Evolutionary conservation across 2,888 invertebrate species (phyloP).

Genomic region (Dolichopus griseipennis): DNA sequence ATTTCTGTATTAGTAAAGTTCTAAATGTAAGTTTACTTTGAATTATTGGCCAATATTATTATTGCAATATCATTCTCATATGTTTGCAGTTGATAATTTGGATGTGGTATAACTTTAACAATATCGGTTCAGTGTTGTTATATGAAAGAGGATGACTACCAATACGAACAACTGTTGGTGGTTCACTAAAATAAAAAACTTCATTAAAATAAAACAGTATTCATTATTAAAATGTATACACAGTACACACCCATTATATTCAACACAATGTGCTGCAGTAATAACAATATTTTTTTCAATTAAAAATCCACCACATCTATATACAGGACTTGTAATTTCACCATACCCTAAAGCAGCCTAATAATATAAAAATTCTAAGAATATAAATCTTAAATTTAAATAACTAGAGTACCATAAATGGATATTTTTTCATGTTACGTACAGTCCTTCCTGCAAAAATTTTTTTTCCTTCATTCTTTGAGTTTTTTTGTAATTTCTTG

Average conservation of each 20-base stretch:
- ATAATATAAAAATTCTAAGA: too few relatives aligned
- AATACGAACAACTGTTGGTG: constrained; percentile 21
- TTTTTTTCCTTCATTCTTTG: too few relatives aligned
- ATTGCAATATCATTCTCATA: constrained; percentile 14
- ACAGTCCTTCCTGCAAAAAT: too few relatives aligned
- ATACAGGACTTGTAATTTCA: not conserved
- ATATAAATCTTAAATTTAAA: too few relatives aligned
- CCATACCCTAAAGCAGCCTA: too few relatives aligned
- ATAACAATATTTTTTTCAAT: constrained; percentile 19
- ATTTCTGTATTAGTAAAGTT: not conserved
- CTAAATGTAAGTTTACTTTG: not conserved
- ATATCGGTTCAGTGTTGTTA: constrained; percentile 14
- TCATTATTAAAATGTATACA: constrained; percentile 15
- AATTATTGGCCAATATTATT: not conserved
- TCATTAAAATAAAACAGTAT: too few relatives aligned
- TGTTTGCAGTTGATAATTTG: constrained; percentile 14
- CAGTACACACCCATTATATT: constrained; percentile 20
- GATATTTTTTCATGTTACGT: too few relatives aligned
- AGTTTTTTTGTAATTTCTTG: too few relatives aligned
- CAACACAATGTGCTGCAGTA: constrained; percentile 23
- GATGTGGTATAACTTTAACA: constrained; percentile 18
- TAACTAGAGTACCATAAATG: too few relatives aligned
- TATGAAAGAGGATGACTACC: constrained; percentile 20
- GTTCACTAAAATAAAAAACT: constrained; percentile 19
- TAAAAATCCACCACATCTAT: constrained; percentile 22